phyloP scores from a whole-genome alignment of 2,888 invertebrate species.

The Eristalinus aeneus region DNA sequence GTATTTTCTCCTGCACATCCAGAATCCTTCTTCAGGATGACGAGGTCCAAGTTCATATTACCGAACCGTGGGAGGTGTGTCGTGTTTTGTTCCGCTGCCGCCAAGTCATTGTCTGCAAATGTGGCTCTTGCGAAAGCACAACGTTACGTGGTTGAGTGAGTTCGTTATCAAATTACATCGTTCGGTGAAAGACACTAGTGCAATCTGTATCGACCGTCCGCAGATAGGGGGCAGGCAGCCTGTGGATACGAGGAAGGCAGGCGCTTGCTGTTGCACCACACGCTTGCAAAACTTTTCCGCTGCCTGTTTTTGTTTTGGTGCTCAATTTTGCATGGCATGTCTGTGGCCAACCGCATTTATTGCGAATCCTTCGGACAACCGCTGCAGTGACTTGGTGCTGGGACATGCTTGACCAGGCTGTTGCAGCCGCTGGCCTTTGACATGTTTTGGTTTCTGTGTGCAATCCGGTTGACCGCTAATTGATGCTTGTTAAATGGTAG shows the following conservation, averaged over 20 bases:
- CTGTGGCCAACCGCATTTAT: conserved; percentile 28
- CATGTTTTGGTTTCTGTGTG: neutral
- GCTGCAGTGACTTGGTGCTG: neutral
- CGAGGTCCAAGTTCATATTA: conserved; percentile 9
- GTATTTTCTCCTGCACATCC: conserved; percentile 72
- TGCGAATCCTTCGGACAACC: conserved; percentile 17
- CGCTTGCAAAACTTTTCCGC: conserved; percentile 47
- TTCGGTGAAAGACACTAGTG: conserved; percentile 48
- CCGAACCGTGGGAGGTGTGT: too few species aligned
- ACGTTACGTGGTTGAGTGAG: conserved; percentile 53
- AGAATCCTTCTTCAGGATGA: conserved; percentile 32
- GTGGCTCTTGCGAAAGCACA: conserved; percentile 47
- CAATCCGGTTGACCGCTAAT: conserved; percentile 5
- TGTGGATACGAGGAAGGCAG: conserved; percentile 14
- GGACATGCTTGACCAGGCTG: neutral
- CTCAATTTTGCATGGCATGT: neutral
- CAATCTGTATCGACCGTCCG: conserved; percentile 59
- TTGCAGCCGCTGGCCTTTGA: conserved; percentile 20
- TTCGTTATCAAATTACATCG: conserved; percentile 64
- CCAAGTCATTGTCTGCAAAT: neutral
- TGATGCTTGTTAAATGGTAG: conserved; percentile 25
- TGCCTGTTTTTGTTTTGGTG: conserved; percentile 16
- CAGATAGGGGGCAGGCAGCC: conserved; percentile 45
- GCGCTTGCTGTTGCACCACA: conserved; percentile 38
- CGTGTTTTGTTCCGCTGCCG: neutral